A percentile compares a stretch with the other conserved stretches of the same genome.
phyloP scores from a whole-genome alignment of 2,797 vertebrate species.

The Sebastes minor region DNA sequence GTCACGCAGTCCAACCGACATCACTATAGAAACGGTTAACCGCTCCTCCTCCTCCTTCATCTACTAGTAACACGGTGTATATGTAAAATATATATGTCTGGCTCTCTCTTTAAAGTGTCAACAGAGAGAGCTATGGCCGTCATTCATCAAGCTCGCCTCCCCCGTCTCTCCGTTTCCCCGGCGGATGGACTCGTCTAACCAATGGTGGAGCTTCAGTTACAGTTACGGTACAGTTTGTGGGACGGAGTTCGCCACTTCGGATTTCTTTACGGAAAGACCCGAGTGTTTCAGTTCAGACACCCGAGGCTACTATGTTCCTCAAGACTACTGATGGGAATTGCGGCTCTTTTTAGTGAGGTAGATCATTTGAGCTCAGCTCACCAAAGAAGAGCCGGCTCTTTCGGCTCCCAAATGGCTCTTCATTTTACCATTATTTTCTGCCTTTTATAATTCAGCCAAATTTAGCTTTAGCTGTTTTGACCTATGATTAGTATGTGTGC shows the following conservation, averaged over 20 bases:
- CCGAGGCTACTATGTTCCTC: not conserved
- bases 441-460: no score
- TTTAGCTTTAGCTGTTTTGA: no score
- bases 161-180: conserved; percentile 56
- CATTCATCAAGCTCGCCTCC: conserved; percentile 55
- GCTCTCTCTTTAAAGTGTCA: conserved; percentile 38
- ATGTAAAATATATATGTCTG: conserved; percentile 25
- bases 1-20: conserved; percentile 12
- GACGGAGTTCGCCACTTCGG: conserved; percentile 48
- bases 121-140: conserved; percentile 53
- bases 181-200: conserved; percentile 39
- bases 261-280: conserved; percentile 47
- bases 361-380: no score
- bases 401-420: no score
- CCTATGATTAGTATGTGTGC: no score
- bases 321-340: fast-evolving
- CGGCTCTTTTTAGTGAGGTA: no score
- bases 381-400: no score
- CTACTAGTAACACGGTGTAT: conserved; percentile 16
- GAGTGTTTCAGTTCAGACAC: not conserved
- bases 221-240: conserved; percentile 1
- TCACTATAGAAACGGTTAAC: conserved; percentile 16
- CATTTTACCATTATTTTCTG: no score
- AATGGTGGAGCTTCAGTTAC: conserved; percentile 39
- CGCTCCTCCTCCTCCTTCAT: conserved; percentile 54